Conservation (phyloP, 2,113 vertebrate species). For the Zosterops pallidus region DNA sequence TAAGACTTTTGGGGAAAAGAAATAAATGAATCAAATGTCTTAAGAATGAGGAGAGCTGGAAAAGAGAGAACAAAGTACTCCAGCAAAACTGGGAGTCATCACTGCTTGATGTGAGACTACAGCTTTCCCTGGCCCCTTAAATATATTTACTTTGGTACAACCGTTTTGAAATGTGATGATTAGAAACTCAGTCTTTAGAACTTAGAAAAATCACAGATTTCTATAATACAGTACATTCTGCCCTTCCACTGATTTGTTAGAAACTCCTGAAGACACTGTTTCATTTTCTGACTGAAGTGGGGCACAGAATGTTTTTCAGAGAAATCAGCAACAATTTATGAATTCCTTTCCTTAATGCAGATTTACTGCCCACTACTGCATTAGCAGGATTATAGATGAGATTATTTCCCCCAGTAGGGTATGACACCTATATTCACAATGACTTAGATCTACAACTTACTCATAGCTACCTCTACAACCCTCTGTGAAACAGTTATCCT, state of each 20-base stretch:
- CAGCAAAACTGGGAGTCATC: fast-evolving
- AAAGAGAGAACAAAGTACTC: neutral
- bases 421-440: neutral
- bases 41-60: neutral
- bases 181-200: neutral
- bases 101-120: neutral
- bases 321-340: neutral
- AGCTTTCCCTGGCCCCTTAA: neutral
- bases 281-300: neutral
- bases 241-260: neutral
- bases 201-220: neutral
- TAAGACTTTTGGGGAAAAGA: neutral
- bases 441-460: neutral
- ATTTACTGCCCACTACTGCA: fast-evolving
- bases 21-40: neutral
- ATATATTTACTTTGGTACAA: neutral
- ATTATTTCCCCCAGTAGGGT: neutral
- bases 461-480: neutral
- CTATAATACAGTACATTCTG: neutral
- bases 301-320: neutral
- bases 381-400: neutral
- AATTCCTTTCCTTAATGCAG: neutral
- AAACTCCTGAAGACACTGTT: neutral
- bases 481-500: neutral
- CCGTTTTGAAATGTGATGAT: neutral